Percentiles rank a stretch among this genome's conserved stretches.
Evolutionary conservation across 2,888 invertebrate genomes (phyloP).

Genomic region (Mayetiola destructor): DNA sequence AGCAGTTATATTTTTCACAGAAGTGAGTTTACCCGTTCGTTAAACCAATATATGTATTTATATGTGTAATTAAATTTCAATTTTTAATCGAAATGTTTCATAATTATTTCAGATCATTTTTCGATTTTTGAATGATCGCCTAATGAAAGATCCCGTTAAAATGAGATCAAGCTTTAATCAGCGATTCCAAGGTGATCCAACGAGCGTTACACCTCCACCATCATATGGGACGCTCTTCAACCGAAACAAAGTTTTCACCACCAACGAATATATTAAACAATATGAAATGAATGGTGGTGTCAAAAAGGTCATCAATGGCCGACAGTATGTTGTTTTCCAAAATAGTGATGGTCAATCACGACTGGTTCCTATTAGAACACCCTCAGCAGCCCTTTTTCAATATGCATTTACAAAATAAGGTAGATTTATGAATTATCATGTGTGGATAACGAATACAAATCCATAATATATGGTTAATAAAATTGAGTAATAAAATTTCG

Average conservation of each 20-base stretch:
- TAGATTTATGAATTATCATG: too few relatives aligned
- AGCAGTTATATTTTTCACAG: conserved; percentile 47
- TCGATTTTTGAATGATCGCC: background rate
- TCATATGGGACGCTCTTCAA: conserved; percentile 49
- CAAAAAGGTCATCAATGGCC: conserved; percentile 52
- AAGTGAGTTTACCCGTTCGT: conserved; percentile 35
- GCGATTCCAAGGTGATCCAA: background rate
- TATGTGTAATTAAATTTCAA: background rate
- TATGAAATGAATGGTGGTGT: conserved; percentile 30
- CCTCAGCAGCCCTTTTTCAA: conserved; percentile 63
- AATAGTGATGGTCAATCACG: conserved; percentile 46
- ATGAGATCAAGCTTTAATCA: background rate
- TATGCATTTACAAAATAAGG: conserved; percentile 32
- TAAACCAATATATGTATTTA: background rate
- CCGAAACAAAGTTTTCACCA: background rate
- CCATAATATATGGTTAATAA: too few relatives aligned
- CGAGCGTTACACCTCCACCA: conserved; percentile 41
- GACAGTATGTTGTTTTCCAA: conserved; percentile 57
- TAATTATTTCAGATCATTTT: background rate
- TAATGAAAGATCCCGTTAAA: background rate
- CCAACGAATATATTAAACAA: background rate
- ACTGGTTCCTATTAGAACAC: conserved; percentile 56
- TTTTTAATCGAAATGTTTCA: background rate
- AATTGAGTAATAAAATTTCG: too few relatives aligned
- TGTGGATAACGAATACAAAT: too few relatives aligned